Base-by-base conservation (phyloP, 2,797 vertebrate species). In the Hemibagrus guttatus region DNA sequence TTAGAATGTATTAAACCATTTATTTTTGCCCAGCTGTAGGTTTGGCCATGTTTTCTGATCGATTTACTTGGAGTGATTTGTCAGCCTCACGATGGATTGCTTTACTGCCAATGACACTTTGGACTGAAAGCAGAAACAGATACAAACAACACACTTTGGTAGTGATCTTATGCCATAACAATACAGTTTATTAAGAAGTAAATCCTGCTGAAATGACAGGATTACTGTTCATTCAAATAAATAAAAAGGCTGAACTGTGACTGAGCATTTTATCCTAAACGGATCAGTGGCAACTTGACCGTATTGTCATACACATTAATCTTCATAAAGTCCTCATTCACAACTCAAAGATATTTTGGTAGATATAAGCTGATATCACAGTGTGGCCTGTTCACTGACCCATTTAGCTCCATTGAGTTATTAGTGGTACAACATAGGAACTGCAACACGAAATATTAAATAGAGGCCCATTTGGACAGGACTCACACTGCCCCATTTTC, bases 1-100 rank as follows among this genome's bases (percentile, higher is more conserved):
- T 84, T 64, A 46, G 56, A 61, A 63, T n/a, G 28, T 35, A 49
- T 31, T 63, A 52, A 66, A 76, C 42, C 59, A 59, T 52, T 78
- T 66, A 61, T 84, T 85, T 66, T 66, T 28, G 61, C 59, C 66
- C 72, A 42, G 39, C 17, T 23, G 14, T 21, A 35, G 58, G 64
- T 85, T 31, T 68, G 28, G 81, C 81, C 7, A 46, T 1, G 42
- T 23, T 52, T 23, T 68, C 81, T 6, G n/a, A 82, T 82, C 61
- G 42, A 82, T 82, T 82, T 52, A 52, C 42, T 66, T 9, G 4
- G 26, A 31, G 61, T 31, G 42, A 82, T 66, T 76, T 54, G 19
- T 75, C 83, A 75, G 69, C 14, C 2, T 4, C 17, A 1, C 1
- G 26, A 84, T 63, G 39, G 84, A 42, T 14, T 56, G 46, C 42